Evolutionary conservation across 2,888 invertebrate species (phyloP).

Genomic region (Drosophila anceps): DNA sequence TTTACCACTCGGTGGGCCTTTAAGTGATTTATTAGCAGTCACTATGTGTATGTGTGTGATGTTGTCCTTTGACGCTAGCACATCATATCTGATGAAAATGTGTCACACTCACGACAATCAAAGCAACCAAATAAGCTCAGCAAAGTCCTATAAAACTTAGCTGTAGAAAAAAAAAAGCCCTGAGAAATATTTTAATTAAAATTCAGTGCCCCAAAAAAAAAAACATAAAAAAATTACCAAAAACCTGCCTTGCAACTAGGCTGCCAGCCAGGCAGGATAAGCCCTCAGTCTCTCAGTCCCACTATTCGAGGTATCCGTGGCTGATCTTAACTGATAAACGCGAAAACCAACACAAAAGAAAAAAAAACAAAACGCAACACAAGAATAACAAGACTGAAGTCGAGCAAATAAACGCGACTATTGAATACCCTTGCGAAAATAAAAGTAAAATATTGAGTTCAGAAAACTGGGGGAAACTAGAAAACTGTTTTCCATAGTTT

Average conservation of each 20-base stretch:
- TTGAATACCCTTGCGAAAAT: conserved; percentile 22
- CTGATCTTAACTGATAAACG: conserved; percentile 80
- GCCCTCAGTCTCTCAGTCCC: conserved; percentile 40
- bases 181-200: conserved; percentile 81
- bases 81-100: conserved; percentile 78
- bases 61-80: conserved; percentile 62
- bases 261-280: conserved; percentile 65
- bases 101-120: conserved; percentile 76
- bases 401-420: not conserved
- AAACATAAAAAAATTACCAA: conserved; percentile 62
- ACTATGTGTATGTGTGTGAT: conserved; percentile 15
- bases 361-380: conserved; percentile 59
- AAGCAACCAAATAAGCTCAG: conserved; percentile 13
- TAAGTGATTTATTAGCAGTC: conserved; percentile 61
- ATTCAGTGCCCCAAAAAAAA: conserved; percentile 68
- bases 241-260: conserved; percentile 46
- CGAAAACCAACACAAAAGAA: conserved; percentile 75
- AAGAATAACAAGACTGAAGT: conserved; percentile 31
- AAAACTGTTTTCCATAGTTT: not conserved
- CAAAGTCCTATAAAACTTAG: conserved; percentile 21
- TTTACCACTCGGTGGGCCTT: conserved; percentile 56
- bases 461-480: not conserved
- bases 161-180: conserved; percentile 42
- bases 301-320: conserved; percentile 49
- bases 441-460: not conserved